A percentile compares a stretch with the other conserved stretches of the same genome.
Evolutionary conservation across 2,113 vertebrate species (phyloP).

Genomic region (Barnardius zonarius): DNA sequence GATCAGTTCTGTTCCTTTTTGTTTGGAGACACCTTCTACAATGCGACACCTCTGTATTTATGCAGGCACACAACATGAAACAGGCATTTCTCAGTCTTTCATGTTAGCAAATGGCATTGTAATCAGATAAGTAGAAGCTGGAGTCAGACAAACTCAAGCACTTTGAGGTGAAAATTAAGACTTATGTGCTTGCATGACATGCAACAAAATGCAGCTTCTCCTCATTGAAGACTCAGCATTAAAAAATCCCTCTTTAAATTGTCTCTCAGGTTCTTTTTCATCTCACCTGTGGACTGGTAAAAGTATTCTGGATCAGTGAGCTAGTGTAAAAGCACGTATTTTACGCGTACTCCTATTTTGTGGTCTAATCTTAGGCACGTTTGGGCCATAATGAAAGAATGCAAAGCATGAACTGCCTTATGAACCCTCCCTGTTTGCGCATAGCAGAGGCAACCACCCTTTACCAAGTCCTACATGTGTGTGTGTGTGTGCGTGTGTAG

Average conservation of each 20-base stretch:
- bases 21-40: background rate
- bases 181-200: background rate
- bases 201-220: background rate
- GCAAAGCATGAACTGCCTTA: background rate
- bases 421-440: background rate
- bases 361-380: background rate
- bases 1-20: background rate
- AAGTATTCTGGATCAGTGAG: background rate
- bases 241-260: background rate
- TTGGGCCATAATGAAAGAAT: background rate
- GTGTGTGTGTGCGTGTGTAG: background rate
- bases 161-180: background rate
- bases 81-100: background rate
- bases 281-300: background rate
- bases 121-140: background rate
- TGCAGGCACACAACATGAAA: background rate
- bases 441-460: background rate
- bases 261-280: background rate
- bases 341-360: background rate
- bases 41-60: background rate
- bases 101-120: background rate
- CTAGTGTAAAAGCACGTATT: background rate
- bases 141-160: background rate
- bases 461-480: fast-evolving
- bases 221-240: background rate